These are phyloP conservation scores for Drosophila algonquin DNA, from an alignment of 2,888 invertebrate genomes.

Conservation along the genomic window DNA sequence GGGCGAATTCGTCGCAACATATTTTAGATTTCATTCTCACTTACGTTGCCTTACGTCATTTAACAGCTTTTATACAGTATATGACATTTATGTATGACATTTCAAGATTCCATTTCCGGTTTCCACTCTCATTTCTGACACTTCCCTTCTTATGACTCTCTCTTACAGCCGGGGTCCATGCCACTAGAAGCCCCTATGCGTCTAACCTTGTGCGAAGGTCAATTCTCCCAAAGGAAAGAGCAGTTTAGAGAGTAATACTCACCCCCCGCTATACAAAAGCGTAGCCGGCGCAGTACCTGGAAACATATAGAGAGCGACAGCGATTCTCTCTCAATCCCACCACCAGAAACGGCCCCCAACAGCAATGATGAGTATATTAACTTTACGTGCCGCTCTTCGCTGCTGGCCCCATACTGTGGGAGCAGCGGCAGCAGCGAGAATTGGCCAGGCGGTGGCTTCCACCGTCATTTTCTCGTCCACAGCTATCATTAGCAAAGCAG, in stretches of 20 bases:
- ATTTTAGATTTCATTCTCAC: no score
- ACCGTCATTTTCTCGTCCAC: constrained; percentile 48
- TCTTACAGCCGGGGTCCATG: constrained; percentile 5
- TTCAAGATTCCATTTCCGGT: background rate
- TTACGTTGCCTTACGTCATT: no score
- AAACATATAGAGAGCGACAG: constrained; percentile 31
- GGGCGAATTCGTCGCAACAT: no score
- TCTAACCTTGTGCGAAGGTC: constrained; percentile 74
- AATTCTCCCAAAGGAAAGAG: constrained; percentile 35
- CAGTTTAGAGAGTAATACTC: constrained; percentile 16
- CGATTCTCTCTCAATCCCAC: constrained; percentile 5
- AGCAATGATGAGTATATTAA: constrained; percentile 54
- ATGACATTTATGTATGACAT: background rate
- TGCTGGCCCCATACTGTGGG: constrained; percentile 1
- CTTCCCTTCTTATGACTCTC: background rate
- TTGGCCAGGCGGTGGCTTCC: constrained; percentile 23
- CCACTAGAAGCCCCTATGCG: constrained; percentile 25
- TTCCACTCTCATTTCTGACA: background rate
- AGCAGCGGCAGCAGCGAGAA: constrained; percentile 16
- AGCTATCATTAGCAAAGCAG: constrained; percentile 59
- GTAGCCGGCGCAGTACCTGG: constrained; percentile 38
- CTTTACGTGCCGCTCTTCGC: constrained; percentile 34
- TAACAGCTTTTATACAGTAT: background rate
- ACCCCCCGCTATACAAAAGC: constrained; percentile 26
- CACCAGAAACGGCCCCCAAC: constrained; percentile 47